These are phyloP conservation scores for Tangara arthus DNA, from an alignment of 2,797 vertebrate genomes.

Conservation along the genomic window DNA sequence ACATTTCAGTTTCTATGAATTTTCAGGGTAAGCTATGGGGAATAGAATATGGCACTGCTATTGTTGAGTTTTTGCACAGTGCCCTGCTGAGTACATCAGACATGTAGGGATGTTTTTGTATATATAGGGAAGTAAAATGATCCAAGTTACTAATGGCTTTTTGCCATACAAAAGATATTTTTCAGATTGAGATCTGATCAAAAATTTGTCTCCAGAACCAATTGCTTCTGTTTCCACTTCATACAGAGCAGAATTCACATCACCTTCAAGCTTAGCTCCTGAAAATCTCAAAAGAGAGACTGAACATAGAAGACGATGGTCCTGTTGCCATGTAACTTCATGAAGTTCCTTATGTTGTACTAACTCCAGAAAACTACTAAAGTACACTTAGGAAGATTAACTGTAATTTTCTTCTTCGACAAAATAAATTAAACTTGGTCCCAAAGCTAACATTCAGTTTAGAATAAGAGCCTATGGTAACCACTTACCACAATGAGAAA, in stretches of 20 bases:
- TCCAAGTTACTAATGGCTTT: accelerated
- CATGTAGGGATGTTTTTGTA: accelerated
- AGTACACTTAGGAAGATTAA: background rate
- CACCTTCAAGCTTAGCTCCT: background rate
- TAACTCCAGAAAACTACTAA: background rate
- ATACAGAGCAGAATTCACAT: background rate
- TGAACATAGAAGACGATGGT: background rate
- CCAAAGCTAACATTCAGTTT: background rate
- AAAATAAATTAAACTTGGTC: background rate
- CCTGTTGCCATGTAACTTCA: background rate
- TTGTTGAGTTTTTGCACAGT: background rate
- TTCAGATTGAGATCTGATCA: background rate
- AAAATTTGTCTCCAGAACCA: background rate
- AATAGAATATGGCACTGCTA: background rate
- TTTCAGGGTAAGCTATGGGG: background rate
- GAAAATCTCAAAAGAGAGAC: background rate
- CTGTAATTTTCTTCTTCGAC: background rate
- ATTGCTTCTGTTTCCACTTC: background rate
- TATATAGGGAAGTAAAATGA: background rate
- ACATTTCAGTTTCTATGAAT: background rate
- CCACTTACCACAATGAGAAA: background rate
- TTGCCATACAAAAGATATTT: background rate
- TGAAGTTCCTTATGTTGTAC: background rate
- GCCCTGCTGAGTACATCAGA: background rate
- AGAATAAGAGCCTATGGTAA: background rate